Evolutionary conservation across 2,113 vertebrate species (phyloP).

Genomic region (Zosterops borbonicus): DNA sequence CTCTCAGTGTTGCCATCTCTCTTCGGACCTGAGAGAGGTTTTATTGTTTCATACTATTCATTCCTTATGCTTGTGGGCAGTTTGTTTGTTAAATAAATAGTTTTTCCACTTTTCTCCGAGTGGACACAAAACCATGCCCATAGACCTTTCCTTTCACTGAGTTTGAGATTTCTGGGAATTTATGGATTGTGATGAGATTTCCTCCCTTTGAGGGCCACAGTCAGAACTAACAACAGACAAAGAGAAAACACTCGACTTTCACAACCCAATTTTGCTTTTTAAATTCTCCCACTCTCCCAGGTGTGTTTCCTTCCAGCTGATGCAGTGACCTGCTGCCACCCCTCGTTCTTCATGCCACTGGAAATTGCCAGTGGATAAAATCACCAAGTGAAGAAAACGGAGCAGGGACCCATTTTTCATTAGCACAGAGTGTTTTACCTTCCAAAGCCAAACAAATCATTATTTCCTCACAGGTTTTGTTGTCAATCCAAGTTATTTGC

Average conservation of each 20-base stretch:
- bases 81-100: too few species aligned
- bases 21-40: too few species aligned
- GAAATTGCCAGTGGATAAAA: neutral
- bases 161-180: neutral
- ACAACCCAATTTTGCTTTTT: neutral
- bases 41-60: too few species aligned
- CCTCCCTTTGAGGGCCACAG: neutral
- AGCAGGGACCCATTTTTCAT: neutral
- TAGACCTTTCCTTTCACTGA: neutral
- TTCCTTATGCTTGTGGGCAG: too few species aligned
- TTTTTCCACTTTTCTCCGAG: too few species aligned
- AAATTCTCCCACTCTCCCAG: neutral
- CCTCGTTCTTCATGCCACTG: neutral
- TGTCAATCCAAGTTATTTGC: neutral
- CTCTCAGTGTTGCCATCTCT: too few species aligned
- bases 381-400: neutral
- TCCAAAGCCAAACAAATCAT: neutral
- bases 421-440: neutral
- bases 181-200: neutral
- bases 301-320: neutral
- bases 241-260: neutral
- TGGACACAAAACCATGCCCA: rapidly evolving
- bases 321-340: neutral
- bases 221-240: neutral
- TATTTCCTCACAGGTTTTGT: neutral